Conservation (phyloP, 30 jellyfish, hydroid and myxozoan genomes). For the Hydra vulgaris region DNA sequence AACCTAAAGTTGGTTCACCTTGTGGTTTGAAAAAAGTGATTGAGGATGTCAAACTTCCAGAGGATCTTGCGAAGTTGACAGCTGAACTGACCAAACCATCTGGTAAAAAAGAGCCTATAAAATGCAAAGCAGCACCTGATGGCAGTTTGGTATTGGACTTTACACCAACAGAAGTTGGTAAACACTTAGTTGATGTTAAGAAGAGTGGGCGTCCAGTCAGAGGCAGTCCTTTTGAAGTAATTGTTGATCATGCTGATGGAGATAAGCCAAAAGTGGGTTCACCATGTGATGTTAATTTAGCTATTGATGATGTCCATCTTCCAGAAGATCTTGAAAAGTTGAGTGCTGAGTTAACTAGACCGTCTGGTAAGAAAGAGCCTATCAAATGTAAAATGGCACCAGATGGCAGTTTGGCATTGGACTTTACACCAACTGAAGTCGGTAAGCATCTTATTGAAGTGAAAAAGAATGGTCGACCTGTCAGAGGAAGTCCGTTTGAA, state of each 20-base stretch:
- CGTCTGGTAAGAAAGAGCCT: conserved; percentile 39
- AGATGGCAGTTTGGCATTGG: conserved; percentile 23
- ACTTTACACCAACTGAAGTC: conserved; percentile 25
- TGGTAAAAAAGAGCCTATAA: conserved; percentile 36
- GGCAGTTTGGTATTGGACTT: conserved; percentile 16
- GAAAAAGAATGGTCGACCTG: conserved; percentile 21
- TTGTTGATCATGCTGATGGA: conserved; percentile 44
- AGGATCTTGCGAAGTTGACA: conserved; percentile 46
- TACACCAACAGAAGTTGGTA: conserved; percentile 30
- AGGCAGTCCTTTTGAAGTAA: conserved; percentile 87
- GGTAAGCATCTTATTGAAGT: conserved; percentile 32
- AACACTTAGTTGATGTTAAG: conserved; percentile 73
- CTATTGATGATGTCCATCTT: conserved; percentile 14
- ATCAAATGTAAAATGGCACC: conserved; percentile 7
- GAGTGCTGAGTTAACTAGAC: conserved; percentile 21
- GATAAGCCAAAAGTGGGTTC: conserved; percentile 24
- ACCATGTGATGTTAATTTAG: conserved; percentile 15
- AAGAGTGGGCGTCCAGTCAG: conserved; percentile 78
- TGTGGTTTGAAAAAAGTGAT: conserved; percentile 56
- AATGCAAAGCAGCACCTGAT: conserved; percentile 29
- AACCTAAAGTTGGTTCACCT: conserved; percentile 66
- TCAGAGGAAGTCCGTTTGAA: conserved; percentile 31
- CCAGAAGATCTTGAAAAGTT: conserved; percentile 29
- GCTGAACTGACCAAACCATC: conserved; percentile 59
- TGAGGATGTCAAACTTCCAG: conserved; percentile 63